A percentile compares a stretch with the other conserved stretches of the same genome.
These are phyloP conservation scores for Valencia hispanica DNA, from an alignment of 2,797 vertebrate species.

Conservation along the genomic window DNA sequence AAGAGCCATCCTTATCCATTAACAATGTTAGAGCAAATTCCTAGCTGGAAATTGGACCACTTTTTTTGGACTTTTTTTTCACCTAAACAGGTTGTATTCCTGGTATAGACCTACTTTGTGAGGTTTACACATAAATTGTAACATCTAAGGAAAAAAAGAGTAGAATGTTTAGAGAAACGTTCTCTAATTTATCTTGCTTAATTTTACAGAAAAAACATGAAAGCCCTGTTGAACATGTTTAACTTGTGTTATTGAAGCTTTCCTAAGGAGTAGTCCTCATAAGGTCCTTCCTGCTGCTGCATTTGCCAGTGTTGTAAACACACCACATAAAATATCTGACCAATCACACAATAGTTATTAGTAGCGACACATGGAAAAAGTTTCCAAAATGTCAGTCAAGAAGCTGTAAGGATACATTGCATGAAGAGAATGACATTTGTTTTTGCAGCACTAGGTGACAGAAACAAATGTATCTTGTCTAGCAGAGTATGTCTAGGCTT, in stretches of 20 bases:
- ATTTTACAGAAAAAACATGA: neutral
- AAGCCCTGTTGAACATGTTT: neutral
- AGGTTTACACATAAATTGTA: neutral
- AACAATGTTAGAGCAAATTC: too few species aligned
- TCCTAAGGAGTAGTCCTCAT: neutral
- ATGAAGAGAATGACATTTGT: neutral
- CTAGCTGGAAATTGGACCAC: too few species aligned
- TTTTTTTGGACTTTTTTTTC: neutral
- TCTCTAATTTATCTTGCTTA: neutral
- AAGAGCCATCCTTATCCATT: too few species aligned
- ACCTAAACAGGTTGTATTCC: neutral
- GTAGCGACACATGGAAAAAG: neutral
- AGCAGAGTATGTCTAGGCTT: neutral
- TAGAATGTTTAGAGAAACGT: neutral
- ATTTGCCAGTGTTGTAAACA: neutral
- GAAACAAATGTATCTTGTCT: neutral
- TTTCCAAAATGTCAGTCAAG: neutral
- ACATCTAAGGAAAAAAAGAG: neutral
- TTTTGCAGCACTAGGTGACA: neutral
- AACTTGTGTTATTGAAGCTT: neutral
- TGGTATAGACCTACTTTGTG: neutral
- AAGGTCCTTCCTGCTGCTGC: neutral
- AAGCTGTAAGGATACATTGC: too few species aligned
- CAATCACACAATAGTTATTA: neutral
- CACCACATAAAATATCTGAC: neutral